Conservation (phyloP, 2,113 vertebrate genomes). For the Ancistrus triradiatus region DNA sequence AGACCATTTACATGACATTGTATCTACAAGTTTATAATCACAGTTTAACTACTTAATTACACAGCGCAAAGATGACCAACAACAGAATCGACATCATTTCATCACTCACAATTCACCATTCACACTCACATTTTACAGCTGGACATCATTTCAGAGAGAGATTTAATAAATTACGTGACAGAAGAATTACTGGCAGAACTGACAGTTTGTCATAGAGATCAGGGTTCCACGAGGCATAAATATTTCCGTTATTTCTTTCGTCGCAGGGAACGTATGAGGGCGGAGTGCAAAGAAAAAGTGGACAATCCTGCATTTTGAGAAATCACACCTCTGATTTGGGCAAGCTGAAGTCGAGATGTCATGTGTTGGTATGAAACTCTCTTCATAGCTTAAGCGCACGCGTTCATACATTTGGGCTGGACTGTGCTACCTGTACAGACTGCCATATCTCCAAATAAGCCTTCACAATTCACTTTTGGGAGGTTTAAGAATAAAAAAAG, state of each 20-base stretch:
- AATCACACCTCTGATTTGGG: slow-evolving; percentile 5
- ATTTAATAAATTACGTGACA: slow-evolving; percentile 39
- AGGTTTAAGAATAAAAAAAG: slow-evolving; percentile 7
- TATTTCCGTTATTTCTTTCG: slow-evolving; percentile 3
- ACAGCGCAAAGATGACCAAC: slow-evolving; percentile 31
- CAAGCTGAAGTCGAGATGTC: background rate
- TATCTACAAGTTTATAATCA: slow-evolving; percentile 73
- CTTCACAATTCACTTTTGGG: slow-evolving; percentile 3
- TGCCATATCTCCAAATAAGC: background rate
- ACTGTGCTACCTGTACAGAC: background rate
- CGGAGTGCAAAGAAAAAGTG: slow-evolving; percentile 15
- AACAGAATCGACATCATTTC: slow-evolving; percentile 28
- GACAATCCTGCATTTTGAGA: background rate
- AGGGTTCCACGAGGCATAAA: slow-evolving; percentile 25
- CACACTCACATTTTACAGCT: slow-evolving; percentile 21
- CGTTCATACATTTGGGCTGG: background rate
- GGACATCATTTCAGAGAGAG: slow-evolving; percentile 12
- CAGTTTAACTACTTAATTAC: slow-evolving; percentile 57
- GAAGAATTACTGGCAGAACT: slow-evolving; percentile 15
- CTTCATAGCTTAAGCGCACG: slow-evolving; percentile 12
- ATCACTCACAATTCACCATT: slow-evolving; percentile 21
- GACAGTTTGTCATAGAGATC: slow-evolving; percentile 21
- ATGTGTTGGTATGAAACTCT: slow-evolving; percentile 8
- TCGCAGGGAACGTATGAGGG: slow-evolving; percentile 7
- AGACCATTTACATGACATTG: slow-evolving; percentile 59